phyloP scores from a whole-genome alignment of 2,797 vertebrate genomes.

The Moxostoma hubbsi region DNA sequence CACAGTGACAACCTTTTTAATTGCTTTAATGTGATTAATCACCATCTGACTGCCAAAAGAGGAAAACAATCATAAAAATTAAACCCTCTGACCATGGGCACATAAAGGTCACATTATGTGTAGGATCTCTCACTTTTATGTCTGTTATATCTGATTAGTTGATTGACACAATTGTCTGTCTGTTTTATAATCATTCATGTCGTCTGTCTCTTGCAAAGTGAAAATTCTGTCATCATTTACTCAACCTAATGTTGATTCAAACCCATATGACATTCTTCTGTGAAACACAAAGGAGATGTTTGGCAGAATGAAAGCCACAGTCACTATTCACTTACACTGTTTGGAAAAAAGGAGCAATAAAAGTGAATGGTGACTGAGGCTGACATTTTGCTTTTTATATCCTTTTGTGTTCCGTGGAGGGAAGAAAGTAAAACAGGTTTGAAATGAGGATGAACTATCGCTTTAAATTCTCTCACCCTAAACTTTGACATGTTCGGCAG shows the following conservation, averaged over 20 bases:
- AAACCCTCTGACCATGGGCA: not conserved
- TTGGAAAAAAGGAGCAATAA: too few species aligned
- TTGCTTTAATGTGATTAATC: conserved; percentile 44
- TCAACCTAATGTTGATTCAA: too few species aligned
- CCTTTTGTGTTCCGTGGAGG: too few species aligned
- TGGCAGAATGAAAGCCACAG: too few species aligned
- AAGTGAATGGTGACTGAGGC: too few species aligned
- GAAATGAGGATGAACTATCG: too few species aligned
- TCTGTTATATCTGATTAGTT: not conserved
- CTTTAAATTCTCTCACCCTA: not conserved
- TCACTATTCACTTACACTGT: too few species aligned
- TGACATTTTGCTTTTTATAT: too few species aligned
- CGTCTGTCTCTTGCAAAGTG: not conserved
- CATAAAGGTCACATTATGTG: not conserved
- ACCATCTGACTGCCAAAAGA: conserved; percentile 25
- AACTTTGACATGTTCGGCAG: conserved; percentile 1
- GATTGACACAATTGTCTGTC: not conserved
- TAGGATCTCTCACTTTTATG: not conserved
- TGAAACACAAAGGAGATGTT: too few species aligned
- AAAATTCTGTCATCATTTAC: too few species aligned
- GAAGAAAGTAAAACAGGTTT: too few species aligned
- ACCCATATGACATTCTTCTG: too few species aligned
- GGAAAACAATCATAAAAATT: conserved; percentile 32
- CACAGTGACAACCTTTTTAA: conserved; percentile 38
- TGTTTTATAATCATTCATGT: not conserved